These are phyloP conservation scores for Enteromius fasciolatus DNA, from an alignment of 2,797 vertebrate species.

Conservation along the genomic window DNA sequence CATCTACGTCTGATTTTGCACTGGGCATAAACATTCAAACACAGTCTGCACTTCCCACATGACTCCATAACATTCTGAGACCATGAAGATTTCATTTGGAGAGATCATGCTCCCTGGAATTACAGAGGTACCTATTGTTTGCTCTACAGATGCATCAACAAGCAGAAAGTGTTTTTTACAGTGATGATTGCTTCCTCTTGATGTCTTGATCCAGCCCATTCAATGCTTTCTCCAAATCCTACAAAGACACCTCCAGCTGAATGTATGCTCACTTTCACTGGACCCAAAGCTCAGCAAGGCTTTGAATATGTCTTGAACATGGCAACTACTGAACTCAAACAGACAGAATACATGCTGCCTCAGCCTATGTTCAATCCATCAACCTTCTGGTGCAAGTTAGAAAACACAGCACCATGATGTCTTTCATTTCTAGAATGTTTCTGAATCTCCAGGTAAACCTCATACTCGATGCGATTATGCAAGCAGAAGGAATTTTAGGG, in stretches of 20 bases:
- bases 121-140: not conserved
- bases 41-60: slow-evolving; percentile 16
- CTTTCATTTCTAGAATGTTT: slow-evolving; percentile 44
- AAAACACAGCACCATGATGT: slow-evolving; percentile 36
- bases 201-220: not conserved
- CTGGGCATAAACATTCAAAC: not conserved
- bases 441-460: slow-evolving; percentile 41
- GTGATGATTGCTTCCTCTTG: not conserved
- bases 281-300: slow-evolving; percentile 17
- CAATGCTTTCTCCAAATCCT: slow-evolving; percentile 32
- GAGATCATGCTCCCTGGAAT: not conserved
- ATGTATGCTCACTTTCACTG: slow-evolving; percentile 10
- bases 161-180: slow-evolving; percentile 8
- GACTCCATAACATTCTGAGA: not conserved
- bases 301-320: slow-evolving; percentile 16
- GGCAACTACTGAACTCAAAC: slow-evolving; percentile 9
- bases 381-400: slow-evolving; percentile 21
- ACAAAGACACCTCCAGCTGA: slow-evolving; percentile 27
- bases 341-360: slow-evolving; percentile 1
- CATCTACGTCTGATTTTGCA: slow-evolving; percentile 89
- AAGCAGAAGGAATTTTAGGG: slow-evolving; percentile 25
- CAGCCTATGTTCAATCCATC: slow-evolving; percentile 18
- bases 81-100: slow-evolving; percentile 1
- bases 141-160: slow-evolving; percentile 5
- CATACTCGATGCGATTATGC: slow-evolving; percentile 27